Conservation (phyloP, 2,888 invertebrate genomes). For the Callimorpha dominula region DNA sequence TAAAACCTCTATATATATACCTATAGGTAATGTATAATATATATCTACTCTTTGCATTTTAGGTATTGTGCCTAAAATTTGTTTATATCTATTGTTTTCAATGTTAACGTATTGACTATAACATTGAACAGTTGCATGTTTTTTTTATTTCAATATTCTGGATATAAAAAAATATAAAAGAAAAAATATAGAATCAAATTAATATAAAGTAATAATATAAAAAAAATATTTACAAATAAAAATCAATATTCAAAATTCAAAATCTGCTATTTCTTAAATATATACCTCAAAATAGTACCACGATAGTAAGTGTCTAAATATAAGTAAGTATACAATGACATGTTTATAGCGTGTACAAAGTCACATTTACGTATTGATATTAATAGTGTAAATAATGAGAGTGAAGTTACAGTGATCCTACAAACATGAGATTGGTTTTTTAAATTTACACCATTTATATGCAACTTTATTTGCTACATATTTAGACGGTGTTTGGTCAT, state of each 20-base stretch:
- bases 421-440: slow-evolving; percentile 1
- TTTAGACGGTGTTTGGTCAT: slow-evolving; percentile 35
- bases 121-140: too few species aligned
- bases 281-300: not conserved
- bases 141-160: too few species aligned
- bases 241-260: too few species aligned
- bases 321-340: not conserved
- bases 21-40: too few species aligned
- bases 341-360: not conserved
- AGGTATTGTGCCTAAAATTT: too few species aligned
- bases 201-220: not conserved
- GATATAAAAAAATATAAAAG: too few species aligned
- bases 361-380: slow-evolving; percentile 2
- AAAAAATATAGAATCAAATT: not conserved
- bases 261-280: not conserved
- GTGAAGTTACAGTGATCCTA: not conserved
- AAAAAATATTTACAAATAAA: too few species aligned
- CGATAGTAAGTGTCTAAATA: not conserved
- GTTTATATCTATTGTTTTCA: too few species aligned
- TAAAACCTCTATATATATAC: too few species aligned
- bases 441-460: slow-evolving; percentile 30
- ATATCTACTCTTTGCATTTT: too few species aligned
- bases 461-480: slow-evolving; percentile 21
- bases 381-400: not conserved
- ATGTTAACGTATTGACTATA: too few species aligned